Evolutionary conservation across 2,113 vertebrate genomes (phyloP).

Genomic region (Tretioscincus oriximinensis): DNA sequence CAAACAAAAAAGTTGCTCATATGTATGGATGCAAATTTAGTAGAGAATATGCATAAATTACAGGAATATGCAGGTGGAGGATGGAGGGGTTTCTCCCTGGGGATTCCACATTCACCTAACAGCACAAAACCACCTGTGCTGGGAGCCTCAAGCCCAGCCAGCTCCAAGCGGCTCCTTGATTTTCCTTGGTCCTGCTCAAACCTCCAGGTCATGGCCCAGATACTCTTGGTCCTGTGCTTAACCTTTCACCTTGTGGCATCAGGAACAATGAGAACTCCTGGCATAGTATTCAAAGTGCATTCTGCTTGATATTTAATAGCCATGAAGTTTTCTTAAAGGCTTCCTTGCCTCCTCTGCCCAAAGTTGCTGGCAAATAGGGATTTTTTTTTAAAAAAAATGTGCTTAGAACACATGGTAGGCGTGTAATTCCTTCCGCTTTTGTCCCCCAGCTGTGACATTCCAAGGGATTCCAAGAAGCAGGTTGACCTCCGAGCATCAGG

Average conservation of each 20-base stretch:
- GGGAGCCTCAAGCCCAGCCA: neutral
- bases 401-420: neutral
- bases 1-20: neutral
- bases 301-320: neutral
- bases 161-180: neutral
- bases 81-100: neutral
- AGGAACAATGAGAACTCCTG: neutral
- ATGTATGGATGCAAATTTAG: neutral
- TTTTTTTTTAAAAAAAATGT: neutral
- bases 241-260: neutral
- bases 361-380: neutral
- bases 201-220: neutral
- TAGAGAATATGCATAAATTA: slow-evolving; percentile 4
- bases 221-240: neutral
- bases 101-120: neutral
- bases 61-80: neutral
- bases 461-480: neutral
- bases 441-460: neutral
- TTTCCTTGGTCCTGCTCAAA: neutral
- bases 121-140: neutral
- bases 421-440: neutral
- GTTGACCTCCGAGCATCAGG: neutral
- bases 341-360: neutral
- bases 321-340: too few species aligned
- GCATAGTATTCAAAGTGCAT: neutral